These are phyloP conservation scores for Meganola albula DNA, from an alignment of 2,888 invertebrate genomes.

Conservation along the genomic window DNA sequence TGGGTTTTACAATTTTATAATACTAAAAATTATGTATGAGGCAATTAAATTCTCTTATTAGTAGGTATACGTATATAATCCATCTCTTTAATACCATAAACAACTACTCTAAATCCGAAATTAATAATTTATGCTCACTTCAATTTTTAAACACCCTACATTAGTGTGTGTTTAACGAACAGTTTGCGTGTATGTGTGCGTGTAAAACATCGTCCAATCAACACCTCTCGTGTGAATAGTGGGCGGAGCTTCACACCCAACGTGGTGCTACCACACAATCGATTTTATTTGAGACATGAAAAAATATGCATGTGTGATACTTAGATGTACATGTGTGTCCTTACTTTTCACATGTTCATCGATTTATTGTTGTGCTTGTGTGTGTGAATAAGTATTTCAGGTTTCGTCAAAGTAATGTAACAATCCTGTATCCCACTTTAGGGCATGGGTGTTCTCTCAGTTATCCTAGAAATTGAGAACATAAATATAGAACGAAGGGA, in stretches of 20 bases:
- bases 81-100: conserved; percentile 3
- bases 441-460: too few species aligned
- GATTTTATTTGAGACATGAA: conserved; percentile 38
- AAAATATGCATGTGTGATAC: conserved; percentile 9
- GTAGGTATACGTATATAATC: too few species aligned
- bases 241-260: conserved; percentile 63
- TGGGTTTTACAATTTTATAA: too few species aligned
- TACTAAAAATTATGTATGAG: too few species aligned
- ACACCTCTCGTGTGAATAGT: conserved; percentile 71
- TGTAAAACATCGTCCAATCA: conserved; percentile 57
- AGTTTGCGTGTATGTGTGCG: conserved; percentile 16
- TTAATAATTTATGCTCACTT: conserved; percentile 18
- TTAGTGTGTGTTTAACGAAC: conserved; percentile 12
- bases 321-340: neutral
- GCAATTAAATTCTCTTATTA: too few species aligned
- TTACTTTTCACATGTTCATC: too few species aligned
- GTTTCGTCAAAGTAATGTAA: too few species aligned
- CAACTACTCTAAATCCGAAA: conserved; percentile 11
- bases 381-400: too few species aligned
- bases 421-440: too few species aligned
- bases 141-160: conserved; percentile 21
- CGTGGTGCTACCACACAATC: conserved; percentile 44
- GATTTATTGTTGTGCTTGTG: too few species aligned
- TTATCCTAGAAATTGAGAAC: too few species aligned
- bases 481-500: too few species aligned